Percentiles rank a stretch among this genome's conserved stretches.
phyloP scores from a whole-genome alignment of 2,888 invertebrate genomes.

The Aphidoletes aphidimyza region DNA sequence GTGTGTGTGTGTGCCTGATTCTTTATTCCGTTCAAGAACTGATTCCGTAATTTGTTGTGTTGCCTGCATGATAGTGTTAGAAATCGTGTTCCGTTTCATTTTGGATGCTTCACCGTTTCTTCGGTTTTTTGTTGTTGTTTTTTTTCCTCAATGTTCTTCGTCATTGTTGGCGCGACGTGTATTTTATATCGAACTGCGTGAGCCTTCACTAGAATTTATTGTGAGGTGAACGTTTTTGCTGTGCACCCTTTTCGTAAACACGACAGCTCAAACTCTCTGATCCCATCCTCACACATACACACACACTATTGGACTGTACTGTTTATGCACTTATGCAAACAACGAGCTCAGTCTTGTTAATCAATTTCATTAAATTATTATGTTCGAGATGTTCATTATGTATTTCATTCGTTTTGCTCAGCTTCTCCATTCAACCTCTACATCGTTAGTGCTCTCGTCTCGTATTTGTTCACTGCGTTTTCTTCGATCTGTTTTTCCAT shows the following conservation, averaged over 20 bases:
- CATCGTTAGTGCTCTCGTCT: background rate
- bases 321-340: constrained; percentile 51
- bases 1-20: background rate
- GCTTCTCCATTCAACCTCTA: background rate
- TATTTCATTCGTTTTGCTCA: background rate
- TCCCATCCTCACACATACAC: background rate
- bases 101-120: background rate
- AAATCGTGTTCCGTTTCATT: background rate
- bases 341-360: constrained; percentile 37
- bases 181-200: background rate
- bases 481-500: constrained; percentile 8
- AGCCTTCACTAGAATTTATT: background rate
- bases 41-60: constrained; percentile 9
- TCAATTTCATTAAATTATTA: constrained; percentile 52
- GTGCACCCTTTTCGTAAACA: constrained; percentile 19
- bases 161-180: too few relatives aligned
- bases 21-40: background rate
- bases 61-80: constrained; percentile 27
- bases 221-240: background rate
- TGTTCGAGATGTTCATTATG: constrained; percentile 50
- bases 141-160: too few relatives aligned
- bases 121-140: too few relatives aligned
- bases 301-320: background rate
- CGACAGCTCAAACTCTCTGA: too few relatives aligned
- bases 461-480: constrained; percentile 8